phyloP scores from a whole-genome alignment of 1,140 invertebrate genomes.

The Pinna nobilis region DNA sequence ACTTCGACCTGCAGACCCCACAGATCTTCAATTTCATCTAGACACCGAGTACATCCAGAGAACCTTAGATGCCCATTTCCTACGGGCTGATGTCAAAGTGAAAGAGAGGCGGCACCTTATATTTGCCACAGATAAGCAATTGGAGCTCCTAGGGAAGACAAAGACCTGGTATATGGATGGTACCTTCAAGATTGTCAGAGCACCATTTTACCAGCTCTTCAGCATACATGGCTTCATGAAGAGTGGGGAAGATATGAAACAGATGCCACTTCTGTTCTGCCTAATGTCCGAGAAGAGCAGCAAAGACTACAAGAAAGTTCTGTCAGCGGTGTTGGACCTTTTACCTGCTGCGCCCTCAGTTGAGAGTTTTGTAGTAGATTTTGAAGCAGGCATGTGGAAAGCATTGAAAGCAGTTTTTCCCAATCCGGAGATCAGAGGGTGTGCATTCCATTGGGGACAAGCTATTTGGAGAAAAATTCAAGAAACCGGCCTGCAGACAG shows the following conservation, averaged over 20 bases:
- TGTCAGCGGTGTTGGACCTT: no score
- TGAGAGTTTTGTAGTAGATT: slow-evolving; percentile 7
- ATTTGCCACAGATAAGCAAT: slow-evolving; percentile 13
- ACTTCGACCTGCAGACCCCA: background rate
- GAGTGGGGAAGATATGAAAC: no score
- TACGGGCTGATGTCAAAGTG: background rate
- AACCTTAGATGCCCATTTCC: background rate
- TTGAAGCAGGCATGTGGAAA: slow-evolving; percentile 19
- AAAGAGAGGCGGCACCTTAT: slow-evolving; percentile 1
- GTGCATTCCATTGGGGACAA: slow-evolving; percentile 38
- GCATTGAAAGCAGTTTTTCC: background rate
- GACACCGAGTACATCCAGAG: background rate
- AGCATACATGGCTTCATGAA: slow-evolving; percentile 25
- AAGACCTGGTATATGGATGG: slow-evolving; percentile 39
- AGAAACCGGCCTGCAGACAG: background rate
- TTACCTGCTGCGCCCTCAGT: no score
- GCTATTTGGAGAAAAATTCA: slow-evolving; percentile 25
- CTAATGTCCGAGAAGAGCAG: no score
- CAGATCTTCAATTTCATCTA: background rate
- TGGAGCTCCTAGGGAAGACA: background rate
- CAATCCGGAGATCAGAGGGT: slow-evolving; percentile 4
- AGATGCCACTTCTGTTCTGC: no score
- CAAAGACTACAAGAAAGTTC: no score
- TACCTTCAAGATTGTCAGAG: slow-evolving; percentile 29
- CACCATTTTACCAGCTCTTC: slow-evolving; percentile 26